A percentile compares a stretch with the other conserved stretches of the same genome.
Conservation (phyloP, 2,797 vertebrate genomes). For the Alfaro cultratus region DNA sequence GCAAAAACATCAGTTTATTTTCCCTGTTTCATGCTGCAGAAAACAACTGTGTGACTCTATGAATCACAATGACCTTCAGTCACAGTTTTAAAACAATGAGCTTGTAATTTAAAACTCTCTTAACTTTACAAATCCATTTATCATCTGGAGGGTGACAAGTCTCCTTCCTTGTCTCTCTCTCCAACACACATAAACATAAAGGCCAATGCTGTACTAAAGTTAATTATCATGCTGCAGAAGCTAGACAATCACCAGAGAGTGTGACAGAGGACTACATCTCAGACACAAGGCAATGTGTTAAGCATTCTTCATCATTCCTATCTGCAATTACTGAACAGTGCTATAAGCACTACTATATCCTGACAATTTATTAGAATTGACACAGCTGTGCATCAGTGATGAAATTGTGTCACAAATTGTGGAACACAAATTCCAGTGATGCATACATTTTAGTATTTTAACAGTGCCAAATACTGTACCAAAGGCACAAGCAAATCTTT, state of each 20-base stretch:
- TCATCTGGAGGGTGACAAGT: not conserved
- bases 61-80: not conserved
- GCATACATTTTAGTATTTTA: not conserved
- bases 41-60: not conserved
- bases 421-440: not conserved
- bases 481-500: not conserved
- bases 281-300: not conserved
- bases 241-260: not conserved
- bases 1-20: not conserved
- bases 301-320: not conserved
- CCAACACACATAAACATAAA: not conserved
- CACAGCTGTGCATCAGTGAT: not conserved
- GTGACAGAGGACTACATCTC: not conserved
- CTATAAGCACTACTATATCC: not conserved
- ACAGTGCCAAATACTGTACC: not conserved
- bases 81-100: not conserved
- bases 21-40: not conserved
- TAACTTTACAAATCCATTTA: slow-evolving; percentile 1
- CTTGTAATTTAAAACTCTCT: not conserved
- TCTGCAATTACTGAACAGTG: not conserved
- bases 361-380: not conserved
- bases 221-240: slow-evolving; percentile 1
- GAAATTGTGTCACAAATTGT: not conserved
- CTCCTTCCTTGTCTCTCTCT: not conserved
- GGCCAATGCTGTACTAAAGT: not conserved